Evolutionary conservation across 2,797 vertebrate species (phyloP).

Genomic region (Pogonophryne albipinna): DNA sequence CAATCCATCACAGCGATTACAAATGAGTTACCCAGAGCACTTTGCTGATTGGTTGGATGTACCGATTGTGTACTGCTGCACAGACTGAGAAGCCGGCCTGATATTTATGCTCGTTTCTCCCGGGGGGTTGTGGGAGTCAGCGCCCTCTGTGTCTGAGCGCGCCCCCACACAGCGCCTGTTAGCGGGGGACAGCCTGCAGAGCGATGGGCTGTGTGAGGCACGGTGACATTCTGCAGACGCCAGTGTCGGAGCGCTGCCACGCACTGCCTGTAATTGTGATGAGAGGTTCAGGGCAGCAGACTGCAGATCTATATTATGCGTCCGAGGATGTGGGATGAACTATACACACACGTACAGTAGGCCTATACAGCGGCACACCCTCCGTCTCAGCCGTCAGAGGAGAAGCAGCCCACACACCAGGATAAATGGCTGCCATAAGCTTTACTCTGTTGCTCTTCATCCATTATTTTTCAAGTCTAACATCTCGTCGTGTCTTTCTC

Average conservation of each 20-base stretch:
- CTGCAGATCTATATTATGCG: constrained; percentile 51
- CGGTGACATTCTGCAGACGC: constrained; percentile 63
- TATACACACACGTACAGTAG: constrained; percentile 20
- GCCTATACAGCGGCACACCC: constrained; percentile 34
- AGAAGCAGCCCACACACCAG: constrained; percentile 45
- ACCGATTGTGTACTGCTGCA: background rate
- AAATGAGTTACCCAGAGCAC: background rate
- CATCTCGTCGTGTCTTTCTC: constrained; percentile 33
- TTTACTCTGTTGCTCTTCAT: constrained; percentile 25
- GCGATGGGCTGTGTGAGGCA: constrained; percentile 43
- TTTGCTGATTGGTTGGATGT: too few relatives aligned
- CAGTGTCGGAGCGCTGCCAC: constrained; percentile 34
- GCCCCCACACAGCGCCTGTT: constrained; percentile 23
- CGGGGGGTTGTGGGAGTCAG: constrained; percentile 17
- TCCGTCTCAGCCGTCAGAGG: constrained; percentile 48
- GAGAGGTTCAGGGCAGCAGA: constrained; percentile 53
- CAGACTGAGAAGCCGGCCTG: background rate
- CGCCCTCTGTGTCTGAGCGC: background rate
- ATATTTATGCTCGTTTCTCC: constrained; percentile 4
- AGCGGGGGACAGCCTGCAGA: constrained; percentile 37
- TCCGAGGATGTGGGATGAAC: constrained; percentile 25
- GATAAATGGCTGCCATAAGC: constrained; percentile 46
- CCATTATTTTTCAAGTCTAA: constrained; percentile 28
- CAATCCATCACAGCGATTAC: background rate
- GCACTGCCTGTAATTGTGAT: constrained; percentile 51